phyloP scores from a whole-genome alignment of 2,888 invertebrate genomes.

The Amphimallon solstitiale region DNA sequence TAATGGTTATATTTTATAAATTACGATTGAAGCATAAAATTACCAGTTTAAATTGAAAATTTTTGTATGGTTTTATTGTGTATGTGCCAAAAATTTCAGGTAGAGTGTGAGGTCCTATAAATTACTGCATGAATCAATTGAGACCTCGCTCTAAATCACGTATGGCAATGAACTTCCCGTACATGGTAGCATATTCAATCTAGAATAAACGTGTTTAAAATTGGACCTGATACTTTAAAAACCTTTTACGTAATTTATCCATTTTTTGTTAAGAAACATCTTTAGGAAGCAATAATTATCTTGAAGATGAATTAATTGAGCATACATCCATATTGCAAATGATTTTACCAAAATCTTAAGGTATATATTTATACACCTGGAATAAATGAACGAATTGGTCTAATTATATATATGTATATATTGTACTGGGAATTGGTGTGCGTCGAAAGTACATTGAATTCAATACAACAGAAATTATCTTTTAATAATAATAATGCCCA shows the following conservation, averaged over 20 bases:
- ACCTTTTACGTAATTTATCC: neutral
- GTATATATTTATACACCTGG: too few species aligned
- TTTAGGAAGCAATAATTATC: too few species aligned
- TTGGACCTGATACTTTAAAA: slow-evolving; percentile 5
- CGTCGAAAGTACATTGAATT: too few species aligned
- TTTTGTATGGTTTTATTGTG: slow-evolving; percentile 14
- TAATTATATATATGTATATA: too few species aligned
- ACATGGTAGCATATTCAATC: slow-evolving; percentile 11
- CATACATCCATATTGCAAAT: too few species aligned
- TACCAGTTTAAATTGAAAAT: slow-evolving; percentile 20
- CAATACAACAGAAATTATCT: too few species aligned
- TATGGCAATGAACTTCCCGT: neutral
- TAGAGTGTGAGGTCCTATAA: slow-evolving; percentile 28
- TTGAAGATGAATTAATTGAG: too few species aligned
- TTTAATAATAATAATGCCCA: too few species aligned
- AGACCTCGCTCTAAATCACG: slow-evolving; percentile 18
- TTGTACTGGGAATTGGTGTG: too few species aligned
- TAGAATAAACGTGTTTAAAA: slow-evolving; percentile 19
- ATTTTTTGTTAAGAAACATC: neutral
- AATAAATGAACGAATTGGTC: too few species aligned
- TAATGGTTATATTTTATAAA: slow-evolving; percentile 9
- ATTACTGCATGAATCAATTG: slow-evolving; percentile 27
- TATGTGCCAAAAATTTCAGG: slow-evolving; percentile 18
- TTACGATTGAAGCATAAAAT: slow-evolving; percentile 15
- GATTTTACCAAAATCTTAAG: too few species aligned